phyloP scores from a whole-genome alignment of 2,113 vertebrate genomes.

The Panthera tigris region DNA sequence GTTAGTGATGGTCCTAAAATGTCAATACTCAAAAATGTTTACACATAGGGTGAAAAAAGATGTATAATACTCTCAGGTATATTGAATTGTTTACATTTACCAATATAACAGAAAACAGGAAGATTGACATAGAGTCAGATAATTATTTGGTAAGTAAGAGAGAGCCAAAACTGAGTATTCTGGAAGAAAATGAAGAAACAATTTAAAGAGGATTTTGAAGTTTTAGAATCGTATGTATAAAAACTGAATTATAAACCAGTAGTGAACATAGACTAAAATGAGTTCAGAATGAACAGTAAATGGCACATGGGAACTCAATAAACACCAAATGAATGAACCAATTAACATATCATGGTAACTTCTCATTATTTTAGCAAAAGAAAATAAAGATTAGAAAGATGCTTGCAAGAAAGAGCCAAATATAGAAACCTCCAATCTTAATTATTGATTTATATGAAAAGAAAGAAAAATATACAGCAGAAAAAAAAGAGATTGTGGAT shows the following conservation, averaged over 20 bases:
- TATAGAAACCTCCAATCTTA: background rate
- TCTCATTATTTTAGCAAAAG: background rate
- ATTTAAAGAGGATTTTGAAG: background rate
- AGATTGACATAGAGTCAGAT: background rate
- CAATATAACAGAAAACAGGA: background rate
- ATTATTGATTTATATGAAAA: background rate
- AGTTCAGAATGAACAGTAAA: background rate
- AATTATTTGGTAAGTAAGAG: background rate
- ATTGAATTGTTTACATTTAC: background rate
- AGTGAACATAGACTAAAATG: background rate
- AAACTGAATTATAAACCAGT: background rate
- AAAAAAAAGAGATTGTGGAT: background rate
- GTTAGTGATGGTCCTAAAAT: background rate
- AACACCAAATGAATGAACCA: background rate
- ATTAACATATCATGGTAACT: background rate
- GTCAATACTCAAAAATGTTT: background rate
- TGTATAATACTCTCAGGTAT: background rate
- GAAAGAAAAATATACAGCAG: background rate
- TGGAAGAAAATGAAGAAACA: background rate
- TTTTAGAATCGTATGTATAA: background rate
- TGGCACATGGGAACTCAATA: background rate
- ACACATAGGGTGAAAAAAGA: background rate
- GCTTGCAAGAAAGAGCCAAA: background rate
- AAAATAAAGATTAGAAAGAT: background rate
- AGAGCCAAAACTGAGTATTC: background rate